These are phyloP conservation scores for Nowickia ferox DNA, from an alignment of 2,888 invertebrate species.

Conservation along the genomic window DNA sequence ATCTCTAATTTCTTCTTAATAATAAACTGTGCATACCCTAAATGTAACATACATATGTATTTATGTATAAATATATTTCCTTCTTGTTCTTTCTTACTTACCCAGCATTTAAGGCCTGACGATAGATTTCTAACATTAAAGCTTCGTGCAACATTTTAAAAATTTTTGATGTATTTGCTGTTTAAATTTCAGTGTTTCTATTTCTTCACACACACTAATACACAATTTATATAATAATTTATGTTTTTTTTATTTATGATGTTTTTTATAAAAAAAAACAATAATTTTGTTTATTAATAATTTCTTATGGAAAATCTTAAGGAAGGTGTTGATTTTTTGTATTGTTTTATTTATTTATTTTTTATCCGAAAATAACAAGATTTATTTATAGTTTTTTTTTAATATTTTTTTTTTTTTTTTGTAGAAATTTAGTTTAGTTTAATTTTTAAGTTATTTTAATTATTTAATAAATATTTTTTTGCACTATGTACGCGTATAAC, in stretches of 20 bases:
- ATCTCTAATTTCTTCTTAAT: not conserved
- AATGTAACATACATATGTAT: not conserved
- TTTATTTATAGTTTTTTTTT: not conserved
- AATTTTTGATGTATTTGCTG: conserved; percentile 70
- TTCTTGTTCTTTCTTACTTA: conserved; percentile 73
- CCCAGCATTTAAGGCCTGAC: conserved; percentile 82
- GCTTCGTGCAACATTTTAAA: conserved; percentile 82
- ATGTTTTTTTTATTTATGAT: conserved; percentile 34
- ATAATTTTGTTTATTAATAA: conserved; percentile 27
- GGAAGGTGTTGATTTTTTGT: conserved; percentile 7
- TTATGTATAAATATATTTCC: too few relatives aligned
- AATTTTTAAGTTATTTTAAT: conserved; percentile 64
- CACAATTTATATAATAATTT: conserved; percentile 44
- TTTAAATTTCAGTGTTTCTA: conserved; percentile 6
- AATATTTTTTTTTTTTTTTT: conserved; percentile 30
- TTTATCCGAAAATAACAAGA: conserved; percentile 11
- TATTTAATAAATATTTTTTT: conserved; percentile 73
- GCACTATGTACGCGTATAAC: conserved; percentile 80
- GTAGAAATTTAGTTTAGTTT: conserved; percentile 32
- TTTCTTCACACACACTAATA: conserved; percentile 28
- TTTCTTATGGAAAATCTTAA: conserved; percentile 28
- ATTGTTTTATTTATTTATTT: not conserved
- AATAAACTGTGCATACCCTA: not conserved
- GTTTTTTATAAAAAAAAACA: conserved; percentile 17
- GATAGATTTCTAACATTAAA: conserved; percentile 82